These are phyloP conservation scores for Nemoura dubitans DNA, from an alignment of 2,888 invertebrate genomes.

Conservation along the genomic window DNA sequence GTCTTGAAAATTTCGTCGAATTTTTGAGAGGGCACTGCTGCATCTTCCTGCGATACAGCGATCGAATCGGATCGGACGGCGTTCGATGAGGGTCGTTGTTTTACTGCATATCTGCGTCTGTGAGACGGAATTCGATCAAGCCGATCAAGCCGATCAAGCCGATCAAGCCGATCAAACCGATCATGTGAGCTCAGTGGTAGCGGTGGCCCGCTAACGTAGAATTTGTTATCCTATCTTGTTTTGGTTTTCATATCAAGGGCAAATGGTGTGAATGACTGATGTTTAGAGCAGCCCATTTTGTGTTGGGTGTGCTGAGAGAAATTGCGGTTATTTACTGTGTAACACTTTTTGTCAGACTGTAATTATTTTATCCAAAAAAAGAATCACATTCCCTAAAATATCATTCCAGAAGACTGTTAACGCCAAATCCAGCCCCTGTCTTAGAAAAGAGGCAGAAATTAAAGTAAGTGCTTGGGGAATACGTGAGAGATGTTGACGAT, in stretches of 20 bases:
- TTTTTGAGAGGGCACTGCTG: neutral
- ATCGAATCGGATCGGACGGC: neutral
- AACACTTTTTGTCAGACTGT: conserved; percentile 1
- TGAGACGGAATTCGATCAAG: neutral
- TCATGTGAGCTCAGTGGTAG: neutral
- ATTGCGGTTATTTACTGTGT: neutral
- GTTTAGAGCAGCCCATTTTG: neutral
- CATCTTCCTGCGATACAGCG: neutral
- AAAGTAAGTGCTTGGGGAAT: neutral
- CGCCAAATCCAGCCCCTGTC: neutral
- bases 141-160: too few species aligned
- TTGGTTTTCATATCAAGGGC: neutral
- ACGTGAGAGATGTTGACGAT: neutral
- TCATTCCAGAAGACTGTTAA: conserved; percentile 2
- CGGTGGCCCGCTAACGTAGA: neutral
- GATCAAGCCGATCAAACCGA: too few species aligned
- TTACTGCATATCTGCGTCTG: neutral
- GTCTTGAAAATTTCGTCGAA: neutral
- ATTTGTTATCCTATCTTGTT: conserved; percentile 7
- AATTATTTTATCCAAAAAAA: neutral
- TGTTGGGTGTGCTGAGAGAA: neutral
- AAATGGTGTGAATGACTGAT: conserved; percentile 4
- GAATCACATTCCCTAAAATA: neutral
- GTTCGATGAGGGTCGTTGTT: neutral
- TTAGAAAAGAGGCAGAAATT: neutral